Evolutionary conservation across 2,888 invertebrate species (phyloP), one percentile per base, ranked within the genome.

Genomic region (Baronia brevicornis): DNA sequence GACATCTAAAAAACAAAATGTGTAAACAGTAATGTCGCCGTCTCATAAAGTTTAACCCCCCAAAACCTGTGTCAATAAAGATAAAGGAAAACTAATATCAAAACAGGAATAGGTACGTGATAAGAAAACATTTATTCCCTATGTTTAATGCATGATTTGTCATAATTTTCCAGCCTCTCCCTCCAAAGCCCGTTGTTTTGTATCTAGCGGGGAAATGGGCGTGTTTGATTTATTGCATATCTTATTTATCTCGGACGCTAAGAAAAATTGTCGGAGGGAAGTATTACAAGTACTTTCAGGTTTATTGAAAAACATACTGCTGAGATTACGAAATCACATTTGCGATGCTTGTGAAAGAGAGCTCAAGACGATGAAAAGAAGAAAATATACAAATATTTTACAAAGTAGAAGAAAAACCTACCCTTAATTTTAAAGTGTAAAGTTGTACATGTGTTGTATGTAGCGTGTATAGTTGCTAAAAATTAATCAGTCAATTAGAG

Each of bases 91-190:
- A 82, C 82, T 82, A 82, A 84, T 84, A 82, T 80, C 75, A 73
- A 74, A 82, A 78, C 80, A 80, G 73, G 73, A 79, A 75, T 80
- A 82, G 80, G 78, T 73, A 82, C 84, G 84, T 84, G 84, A 82
- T 84, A 82, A 82, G 84, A 82, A 82, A 84, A 84, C 84, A 84
- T 84, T 84, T 82, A 84, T 84, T 82, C 80, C 75, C 82, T 67
- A 82, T 84, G 84, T 84, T 84, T 84, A 84, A 84, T 84, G 82
- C 82, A 84, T 82, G 82, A 82, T 84, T 80, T 80, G 82, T 82
- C 80, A 80, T 82, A 84, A 82, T 84, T 84, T 74, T 65, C 73
- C 74, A 69, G 65, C 73, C 68, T 71, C 73, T 79, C 73, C 67
- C 54, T 59, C 56, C 49, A 48, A n/a, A 54, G 66, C 58, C 65